Evolutionary conservation across 2,797 vertebrate species (phyloP), one percentile per base, ranked within the genome.

Genomic region (Fringilla coelebs): DNA sequence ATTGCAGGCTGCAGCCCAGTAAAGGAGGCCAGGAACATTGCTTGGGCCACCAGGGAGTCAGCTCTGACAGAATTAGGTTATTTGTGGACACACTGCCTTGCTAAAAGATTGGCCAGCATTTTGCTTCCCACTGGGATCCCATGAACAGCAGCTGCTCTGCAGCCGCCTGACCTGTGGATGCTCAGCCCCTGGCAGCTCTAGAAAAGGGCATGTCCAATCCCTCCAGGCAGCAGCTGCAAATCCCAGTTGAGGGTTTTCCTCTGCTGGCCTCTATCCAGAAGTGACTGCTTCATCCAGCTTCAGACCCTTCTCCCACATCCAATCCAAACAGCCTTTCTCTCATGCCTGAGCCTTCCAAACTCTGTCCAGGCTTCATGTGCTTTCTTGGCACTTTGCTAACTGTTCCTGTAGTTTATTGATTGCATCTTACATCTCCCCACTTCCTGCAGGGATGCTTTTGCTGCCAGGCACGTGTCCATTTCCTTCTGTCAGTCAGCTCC

Each of bases 81-180:
- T 84, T 62, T 93, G 49, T 84, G 45, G 49, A 65, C 75, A 24
- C 14, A 11, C 1, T 25, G 80, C 24, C 62, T 41, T 77, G 62
- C 66, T 95, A 66, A 80, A 86, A 77, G 48, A 6, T 15, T 80
- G 72, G 38, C 41, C 51, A 63, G 38, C 45, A 10, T 68, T 88
- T 65, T 49, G 17, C 54, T 93, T 96, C 83, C 91, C 79, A 19
- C 38, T 80, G 83, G 83, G 65, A 93, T 54, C 34, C 49, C 74
- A 51, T 4, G 31, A 88, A 51, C 26, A 85, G 1, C 55, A 94
- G 45, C 61, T 74, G 79, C 54, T 70, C 72, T 70, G 38, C 67
- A 88, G 60, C 40, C 66, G 65, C 83, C 79, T 77, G 82, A 49
- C 26, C 85, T 43, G 45, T 1, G 3, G 82, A 45, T 81, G 65